Percentiles rank a stretch among this genome's conserved stretches.
phyloP scores from a whole-genome alignment of 2,113 vertebrate species.

The Phyllostomus hastatus region DNA sequence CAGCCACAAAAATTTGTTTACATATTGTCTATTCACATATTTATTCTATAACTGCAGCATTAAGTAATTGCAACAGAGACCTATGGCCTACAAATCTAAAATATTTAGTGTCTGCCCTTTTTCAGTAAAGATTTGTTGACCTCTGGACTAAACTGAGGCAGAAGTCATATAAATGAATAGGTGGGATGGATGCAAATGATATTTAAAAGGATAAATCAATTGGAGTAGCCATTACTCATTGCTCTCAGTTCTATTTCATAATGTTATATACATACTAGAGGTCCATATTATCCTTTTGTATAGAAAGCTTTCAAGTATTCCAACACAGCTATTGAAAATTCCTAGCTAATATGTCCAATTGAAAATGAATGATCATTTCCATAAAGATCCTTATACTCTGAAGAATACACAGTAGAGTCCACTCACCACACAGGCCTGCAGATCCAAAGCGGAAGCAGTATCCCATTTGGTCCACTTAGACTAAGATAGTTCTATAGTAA shows the following conservation, averaged over 20 bases:
- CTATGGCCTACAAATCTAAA: background rate
- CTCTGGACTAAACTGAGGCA: background rate
- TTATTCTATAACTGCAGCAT: background rate
- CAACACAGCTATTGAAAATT: background rate
- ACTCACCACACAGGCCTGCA: background rate
- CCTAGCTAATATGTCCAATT: background rate
- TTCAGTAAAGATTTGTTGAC: background rate
- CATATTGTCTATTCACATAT: background rate
- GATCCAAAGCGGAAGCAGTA: background rate
- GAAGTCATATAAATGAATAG: background rate
- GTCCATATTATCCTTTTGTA: background rate
- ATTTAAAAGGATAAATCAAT: background rate
- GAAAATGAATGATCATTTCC: conserved; percentile 14
- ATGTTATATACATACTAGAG: background rate
- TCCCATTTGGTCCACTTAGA: background rate
- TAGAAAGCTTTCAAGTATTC: background rate
- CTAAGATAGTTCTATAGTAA: background rate
- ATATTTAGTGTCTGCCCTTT: background rate
- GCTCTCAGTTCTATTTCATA: background rate
- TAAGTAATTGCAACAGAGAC: background rate
- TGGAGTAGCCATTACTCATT: background rate
- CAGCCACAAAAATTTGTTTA: background rate
- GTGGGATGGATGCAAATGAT: background rate
- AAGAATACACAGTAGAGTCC: background rate
- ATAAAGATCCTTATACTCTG: background rate